A percentile compares a stretch with the other conserved stretches of the same genome.
Conservation (phyloP, 2,797 vertebrate genomes). For the Microctenopoma steveboyesi region DNA sequence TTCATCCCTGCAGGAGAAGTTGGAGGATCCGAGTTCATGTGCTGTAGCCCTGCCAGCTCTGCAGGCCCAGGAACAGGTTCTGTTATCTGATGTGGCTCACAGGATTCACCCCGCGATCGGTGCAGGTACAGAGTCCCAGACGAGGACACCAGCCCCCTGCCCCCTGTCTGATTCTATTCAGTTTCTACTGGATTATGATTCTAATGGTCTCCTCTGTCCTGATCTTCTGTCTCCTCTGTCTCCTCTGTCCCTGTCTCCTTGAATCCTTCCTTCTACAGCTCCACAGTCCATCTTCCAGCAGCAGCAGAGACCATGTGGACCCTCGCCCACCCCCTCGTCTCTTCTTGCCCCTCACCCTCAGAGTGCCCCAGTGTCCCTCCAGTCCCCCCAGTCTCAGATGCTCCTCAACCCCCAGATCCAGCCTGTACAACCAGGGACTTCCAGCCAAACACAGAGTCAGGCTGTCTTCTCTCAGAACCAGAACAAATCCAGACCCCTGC, state of each 20-base stretch:
- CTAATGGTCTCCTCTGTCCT: too few relatives aligned
- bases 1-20: slow-evolving; percentile 72
- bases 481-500: slow-evolving; percentile 82
- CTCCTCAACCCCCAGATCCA: slow-evolving; percentile 48
- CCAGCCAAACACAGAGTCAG: slow-evolving; percentile 38
- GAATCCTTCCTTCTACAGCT: slow-evolving; percentile 33
- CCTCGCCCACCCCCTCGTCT: slow-evolving; percentile 20
- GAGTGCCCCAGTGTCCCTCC: slow-evolving; percentile 29
- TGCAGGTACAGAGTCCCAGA: slow-evolving; percentile 45
- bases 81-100: slow-evolving; percentile 61
- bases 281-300: slow-evolving; percentile 57
- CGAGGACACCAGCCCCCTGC: too few relatives aligned
- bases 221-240: background rate
- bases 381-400: slow-evolving; percentile 53
- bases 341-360: slow-evolving; percentile 62
- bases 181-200: too few relatives aligned
- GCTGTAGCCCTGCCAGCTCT: slow-evolving; percentile 1
- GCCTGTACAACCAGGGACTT: slow-evolving; percentile 60
- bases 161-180: too few relatives aligned
- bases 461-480: slow-evolving; percentile 65
- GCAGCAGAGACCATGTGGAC: slow-evolving; percentile 52
- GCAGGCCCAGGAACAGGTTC: slow-evolving; percentile 50
- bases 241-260: background rate
- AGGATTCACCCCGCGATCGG: slow-evolving; percentile 31
- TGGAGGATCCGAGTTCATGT: slow-evolving; percentile 67